phyloP scores from a whole-genome alignment of 2,113 vertebrate genomes.

The Zingel zingel region DNA sequence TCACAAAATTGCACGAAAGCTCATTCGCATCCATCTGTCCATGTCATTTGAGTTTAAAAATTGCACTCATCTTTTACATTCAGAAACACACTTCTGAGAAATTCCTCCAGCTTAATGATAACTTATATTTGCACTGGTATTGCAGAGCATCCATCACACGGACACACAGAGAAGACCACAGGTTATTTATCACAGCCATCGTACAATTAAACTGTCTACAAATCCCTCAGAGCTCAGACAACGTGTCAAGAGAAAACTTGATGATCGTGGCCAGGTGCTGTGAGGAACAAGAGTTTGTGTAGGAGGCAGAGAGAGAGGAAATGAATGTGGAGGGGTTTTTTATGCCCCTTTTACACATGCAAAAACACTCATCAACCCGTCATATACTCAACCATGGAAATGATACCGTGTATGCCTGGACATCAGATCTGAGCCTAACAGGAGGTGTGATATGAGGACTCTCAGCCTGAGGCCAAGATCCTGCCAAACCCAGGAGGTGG shows the following conservation, averaged over 20 bases:
- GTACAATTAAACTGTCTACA: not conserved
- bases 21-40: not conserved
- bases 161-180: constrained; percentile 6
- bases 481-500: constrained; percentile 11
- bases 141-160: constrained; percentile 39
- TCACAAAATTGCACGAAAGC: constrained; percentile 12
- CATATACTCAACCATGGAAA: not conserved
- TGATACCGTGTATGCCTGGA: not conserved
- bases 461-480: not conserved
- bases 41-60: not conserved
- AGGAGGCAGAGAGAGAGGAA: constrained; percentile 14
- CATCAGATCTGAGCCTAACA: constrained; percentile 6
- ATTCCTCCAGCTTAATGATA: constrained; percentile 11
- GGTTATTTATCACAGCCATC: constrained; percentile 24
- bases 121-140: not conserved
- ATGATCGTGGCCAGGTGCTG: constrained; percentile 33
- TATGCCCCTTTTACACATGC: not conserved
- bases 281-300: constrained; percentile 19
- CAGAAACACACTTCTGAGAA: constrained; percentile 8
- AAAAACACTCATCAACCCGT: not conserved
- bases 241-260: constrained; percentile 24
- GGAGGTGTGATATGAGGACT: not conserved
- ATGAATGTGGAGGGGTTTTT: constrained; percentile 26
- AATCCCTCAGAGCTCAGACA: constrained; percentile 1
- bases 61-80: not conserved